phyloP scores from a whole-genome alignment of 2,113 vertebrate genomes.

The Muntiacus muntjak region DNA sequence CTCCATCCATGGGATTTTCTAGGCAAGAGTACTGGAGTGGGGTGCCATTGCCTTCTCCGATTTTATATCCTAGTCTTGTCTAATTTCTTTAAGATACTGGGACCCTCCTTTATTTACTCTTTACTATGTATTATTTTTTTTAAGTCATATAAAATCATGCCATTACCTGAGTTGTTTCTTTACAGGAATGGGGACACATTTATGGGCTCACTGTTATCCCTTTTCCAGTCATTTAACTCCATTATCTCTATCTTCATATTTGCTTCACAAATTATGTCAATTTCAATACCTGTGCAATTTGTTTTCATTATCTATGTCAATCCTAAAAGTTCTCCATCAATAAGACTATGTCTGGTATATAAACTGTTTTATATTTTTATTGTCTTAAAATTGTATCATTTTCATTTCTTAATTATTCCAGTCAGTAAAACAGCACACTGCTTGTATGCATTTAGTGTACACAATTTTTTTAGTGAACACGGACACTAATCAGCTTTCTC shows the following conservation, averaged over 20 bases:
- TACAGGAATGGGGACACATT: not conserved
- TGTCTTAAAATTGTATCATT: not conserved
- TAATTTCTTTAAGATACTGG: not conserved
- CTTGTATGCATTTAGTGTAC: not conserved
- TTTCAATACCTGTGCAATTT: not conserved
- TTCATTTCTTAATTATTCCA: not conserved
- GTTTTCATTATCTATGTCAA: not conserved
- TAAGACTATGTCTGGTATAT: not conserved
- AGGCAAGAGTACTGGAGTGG: no score
- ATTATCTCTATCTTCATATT: not conserved
- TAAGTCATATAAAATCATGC: not conserved
- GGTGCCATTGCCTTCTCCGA: no score
- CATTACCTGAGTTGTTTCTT: not conserved
- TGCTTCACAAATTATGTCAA: not conserved
- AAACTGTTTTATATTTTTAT: not conserved
- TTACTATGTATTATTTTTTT: not conserved
- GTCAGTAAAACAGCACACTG: not conserved
- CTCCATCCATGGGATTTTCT: no score
- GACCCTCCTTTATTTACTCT: not conserved
- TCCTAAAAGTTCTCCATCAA: not conserved
- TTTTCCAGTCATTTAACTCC: not conserved
- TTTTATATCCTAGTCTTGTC: not conserved
- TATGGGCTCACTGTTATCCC: not conserved
- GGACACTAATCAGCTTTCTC: not conserved
- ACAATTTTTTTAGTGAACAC: not conserved